phyloP scores from a whole-genome alignment of 2,797 vertebrate species.

The Danio albolineatus region DNA sequence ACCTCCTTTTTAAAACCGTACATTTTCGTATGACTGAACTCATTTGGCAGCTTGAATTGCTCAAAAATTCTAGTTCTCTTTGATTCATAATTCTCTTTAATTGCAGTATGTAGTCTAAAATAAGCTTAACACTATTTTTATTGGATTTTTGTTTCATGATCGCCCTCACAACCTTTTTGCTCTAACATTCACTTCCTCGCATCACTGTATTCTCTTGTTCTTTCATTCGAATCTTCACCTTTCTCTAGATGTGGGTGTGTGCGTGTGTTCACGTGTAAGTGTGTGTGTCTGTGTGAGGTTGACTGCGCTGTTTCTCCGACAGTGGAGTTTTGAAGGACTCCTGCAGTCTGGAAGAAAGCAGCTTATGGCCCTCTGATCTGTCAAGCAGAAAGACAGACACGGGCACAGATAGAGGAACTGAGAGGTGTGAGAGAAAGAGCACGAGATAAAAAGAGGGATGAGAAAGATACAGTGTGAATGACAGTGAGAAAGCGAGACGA shows the following conservation, averaged over 20 bases:
- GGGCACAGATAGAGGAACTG: slow-evolving; percentile 29
- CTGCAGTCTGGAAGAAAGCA: slow-evolving; percentile 60
- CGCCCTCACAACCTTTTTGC: no score
- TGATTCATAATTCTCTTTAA: no score
- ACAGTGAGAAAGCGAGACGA: slow-evolving; percentile 43
- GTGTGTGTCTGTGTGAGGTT: slow-evolving; percentile 47
- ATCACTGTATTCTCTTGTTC: neutral
- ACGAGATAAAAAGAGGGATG: slow-evolving; percentile 36
- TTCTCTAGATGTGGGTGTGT: slow-evolving; percentile 32
- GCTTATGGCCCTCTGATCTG: slow-evolving; percentile 63
- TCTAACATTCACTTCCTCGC: no score
- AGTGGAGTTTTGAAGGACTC: slow-evolving; percentile 60
- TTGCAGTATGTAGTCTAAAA: no score
- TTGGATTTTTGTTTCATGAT: no score
- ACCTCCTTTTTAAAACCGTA: no score
- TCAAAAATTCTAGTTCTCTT: no score
- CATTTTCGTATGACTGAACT: no score
- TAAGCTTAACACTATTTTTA: no score
- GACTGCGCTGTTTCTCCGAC: slow-evolving; percentile 54
- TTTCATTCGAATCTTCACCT: slow-evolving; percentile 39
- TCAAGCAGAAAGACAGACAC: slow-evolving; percentile 62
- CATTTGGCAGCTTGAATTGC: no score
- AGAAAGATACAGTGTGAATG: slow-evolving; percentile 44
- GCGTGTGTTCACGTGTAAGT: slow-evolving; percentile 20
- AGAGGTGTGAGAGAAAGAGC: slow-evolving; percentile 10